Base-by-base conservation (phyloP, 1,140 invertebrate species). In the Leucophenga varia region DNA sequence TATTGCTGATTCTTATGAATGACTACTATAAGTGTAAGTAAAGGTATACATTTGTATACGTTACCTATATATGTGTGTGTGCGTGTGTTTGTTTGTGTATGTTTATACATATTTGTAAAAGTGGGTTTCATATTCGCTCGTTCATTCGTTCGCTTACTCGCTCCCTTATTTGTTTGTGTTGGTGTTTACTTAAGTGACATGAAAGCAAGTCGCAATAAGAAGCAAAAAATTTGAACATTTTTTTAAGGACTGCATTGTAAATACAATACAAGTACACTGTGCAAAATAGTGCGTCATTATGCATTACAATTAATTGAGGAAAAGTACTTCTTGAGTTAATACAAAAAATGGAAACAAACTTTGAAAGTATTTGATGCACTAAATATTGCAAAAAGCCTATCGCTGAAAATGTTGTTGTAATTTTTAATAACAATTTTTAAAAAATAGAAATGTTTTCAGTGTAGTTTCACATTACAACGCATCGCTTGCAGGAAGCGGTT, bases 161-260 rank as follows among this genome's bases (percentile, higher is more conserved):
- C n/a, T n/a, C n/a, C n/a, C 35, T 38, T 38, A 31, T 56, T 56
- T 46, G 47, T 25, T 43, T 52, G 59, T 59, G 59, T 67, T 53
- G 47, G 56, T 67, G 59, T 67, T 67, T 63, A 59, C 55, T 53
- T 59, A 63, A 63, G 50, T 48, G 43, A 43, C 48, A 59, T 45
- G 45, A 36, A 53, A 44, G 49, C 55, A 41, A 44, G 10, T 5
- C 22, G 22, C 22, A 25, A 25, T 10, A 25, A 25, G 22, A 6
- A 25, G 22, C 22, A 57, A 48, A 48, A 57, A 57, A 57, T 57
- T n/a, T n/a, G n/a, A n/a, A n/a, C n/a, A n/a, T n/a, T n/a, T n/a
- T n/a, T n/a, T n/a, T n/a, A n/a, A n/a, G n/a, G n/a, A n/a, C n/a
- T n/a, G n/a, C n/a, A n/a, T n/a, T n/a, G n/a, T n/a, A n/a, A n/a